Percentiles rank a stretch among this genome's conserved stretches.
Conservation (phyloP, 2,113 vertebrate genomes). For the Panthera tigris region DNA sequence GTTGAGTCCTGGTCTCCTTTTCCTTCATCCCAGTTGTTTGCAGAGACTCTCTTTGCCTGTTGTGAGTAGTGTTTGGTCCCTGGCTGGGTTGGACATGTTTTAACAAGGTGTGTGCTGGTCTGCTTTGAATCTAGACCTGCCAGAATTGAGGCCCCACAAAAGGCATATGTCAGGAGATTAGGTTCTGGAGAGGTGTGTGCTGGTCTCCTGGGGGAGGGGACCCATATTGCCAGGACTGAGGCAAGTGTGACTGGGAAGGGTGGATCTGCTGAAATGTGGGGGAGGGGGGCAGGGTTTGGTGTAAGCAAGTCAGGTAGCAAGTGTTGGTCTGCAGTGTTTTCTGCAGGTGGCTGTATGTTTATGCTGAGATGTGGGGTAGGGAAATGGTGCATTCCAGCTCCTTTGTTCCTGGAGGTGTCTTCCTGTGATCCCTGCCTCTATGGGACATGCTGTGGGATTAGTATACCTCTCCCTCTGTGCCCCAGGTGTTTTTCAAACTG, state of each 20-base stretch:
- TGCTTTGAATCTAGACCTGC: neutral
- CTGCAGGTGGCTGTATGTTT: neutral
- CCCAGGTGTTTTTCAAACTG: neutral
- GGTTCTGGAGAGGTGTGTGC: neutral
- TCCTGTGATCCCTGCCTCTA: neutral
- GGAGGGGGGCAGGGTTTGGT: neutral
- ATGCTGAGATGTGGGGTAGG: neutral
- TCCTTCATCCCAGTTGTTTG: neutral
- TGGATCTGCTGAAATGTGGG: neutral
- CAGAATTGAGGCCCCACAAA: neutral
- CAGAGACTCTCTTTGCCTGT: neutral
- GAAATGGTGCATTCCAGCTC: neutral
- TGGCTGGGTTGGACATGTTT: neutral
- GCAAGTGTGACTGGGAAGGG: neutral
- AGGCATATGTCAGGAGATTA: neutral
- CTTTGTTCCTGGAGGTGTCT: neutral
- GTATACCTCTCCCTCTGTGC: neutral
- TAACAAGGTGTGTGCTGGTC: neutral
- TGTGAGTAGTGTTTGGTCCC: neutral
- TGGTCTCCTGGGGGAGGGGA: neutral
- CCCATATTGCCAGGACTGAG: neutral
- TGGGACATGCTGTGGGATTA: neutral
- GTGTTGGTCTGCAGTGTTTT: neutral
- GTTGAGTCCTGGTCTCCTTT: neutral
- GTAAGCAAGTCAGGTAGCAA: neutral